A percentile compares a stretch with the other conserved stretches of the same genome.
Evolutionary conservation across 2,888 invertebrate species (phyloP).

Genomic region (Graphium colonna): DNA sequence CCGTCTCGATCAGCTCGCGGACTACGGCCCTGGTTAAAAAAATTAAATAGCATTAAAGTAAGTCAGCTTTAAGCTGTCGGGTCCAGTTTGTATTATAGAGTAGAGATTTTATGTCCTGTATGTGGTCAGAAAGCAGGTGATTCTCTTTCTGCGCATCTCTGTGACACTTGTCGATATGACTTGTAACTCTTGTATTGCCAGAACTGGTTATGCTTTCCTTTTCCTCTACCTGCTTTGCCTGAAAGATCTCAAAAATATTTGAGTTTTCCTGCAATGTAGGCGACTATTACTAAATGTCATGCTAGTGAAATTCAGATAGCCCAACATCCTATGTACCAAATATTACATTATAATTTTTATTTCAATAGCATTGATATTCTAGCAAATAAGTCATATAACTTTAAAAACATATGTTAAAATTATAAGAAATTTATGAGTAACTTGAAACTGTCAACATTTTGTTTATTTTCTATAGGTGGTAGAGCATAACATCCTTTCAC

Average conservation of each 20-base stretch:
- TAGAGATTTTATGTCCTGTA: no score
- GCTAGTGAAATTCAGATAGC: slow-evolving; percentile 17
- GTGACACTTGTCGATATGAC: neutral
- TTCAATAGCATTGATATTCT: no score
- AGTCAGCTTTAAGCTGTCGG: no score
- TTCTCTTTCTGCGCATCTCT: slow-evolving; percentile 15
- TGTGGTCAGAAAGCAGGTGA: slow-evolving; percentile 22
- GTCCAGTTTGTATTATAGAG: no score
- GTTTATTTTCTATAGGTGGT: no score
- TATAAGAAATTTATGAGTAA: no score
- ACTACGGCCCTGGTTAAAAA: slow-evolving; percentile 86
- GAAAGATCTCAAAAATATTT: neutral
- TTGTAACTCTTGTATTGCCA: slow-evolving; percentile 1
- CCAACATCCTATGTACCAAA: slow-evolving; percentile 16
- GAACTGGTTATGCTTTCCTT: neutral
- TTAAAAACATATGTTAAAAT: no score
- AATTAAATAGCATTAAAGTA: no score
- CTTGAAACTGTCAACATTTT: no score
- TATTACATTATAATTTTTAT: no score
- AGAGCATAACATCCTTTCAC: no score
- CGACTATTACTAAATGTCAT: slow-evolving; percentile 6
- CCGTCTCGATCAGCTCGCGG: slow-evolving; percentile 93
- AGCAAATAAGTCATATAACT: no score
- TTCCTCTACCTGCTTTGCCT: neutral
- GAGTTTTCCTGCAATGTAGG: neutral